Evolutionary conservation across 2,113 vertebrate species (phyloP).

Genomic region (Chionomys nivalis): DNA sequence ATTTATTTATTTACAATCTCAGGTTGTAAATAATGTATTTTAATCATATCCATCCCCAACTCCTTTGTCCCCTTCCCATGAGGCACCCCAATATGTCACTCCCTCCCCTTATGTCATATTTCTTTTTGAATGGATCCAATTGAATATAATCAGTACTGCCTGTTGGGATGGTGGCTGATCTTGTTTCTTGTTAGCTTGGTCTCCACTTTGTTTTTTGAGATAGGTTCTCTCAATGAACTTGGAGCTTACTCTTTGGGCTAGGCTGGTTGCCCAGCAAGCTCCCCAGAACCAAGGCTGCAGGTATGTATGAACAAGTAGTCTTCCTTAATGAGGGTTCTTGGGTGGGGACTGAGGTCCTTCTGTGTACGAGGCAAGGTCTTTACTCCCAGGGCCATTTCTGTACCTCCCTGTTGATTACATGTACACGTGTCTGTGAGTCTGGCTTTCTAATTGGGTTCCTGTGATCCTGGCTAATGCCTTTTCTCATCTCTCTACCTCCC

Average conservation of each 20-base stretch:
- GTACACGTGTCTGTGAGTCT: neutral
- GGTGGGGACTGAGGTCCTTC: neutral
- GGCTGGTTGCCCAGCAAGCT: no score
- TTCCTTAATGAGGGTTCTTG: neutral
- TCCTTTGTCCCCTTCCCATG: neutral
- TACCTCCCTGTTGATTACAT: neutral
- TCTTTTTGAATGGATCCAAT: no score
- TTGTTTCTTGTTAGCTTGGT: neutral
- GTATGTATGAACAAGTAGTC: neutral
- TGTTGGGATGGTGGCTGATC: neutral
- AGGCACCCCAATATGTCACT: neutral
- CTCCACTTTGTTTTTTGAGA: neutral
- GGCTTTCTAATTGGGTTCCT: constrained; percentile 2
- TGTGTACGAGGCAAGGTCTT: neutral
- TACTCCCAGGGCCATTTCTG: neutral
- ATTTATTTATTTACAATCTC: neutral
- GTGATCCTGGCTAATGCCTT: constrained; percentile 64
- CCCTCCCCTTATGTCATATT: no score
- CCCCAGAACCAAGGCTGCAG: neutral
- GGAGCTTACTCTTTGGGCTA: neutral
- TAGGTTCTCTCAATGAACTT: neutral
- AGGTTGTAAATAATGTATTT: neutral
- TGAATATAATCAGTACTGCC: neutral
- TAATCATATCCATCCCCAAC: neutral
- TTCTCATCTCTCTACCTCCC: neutral